Evolutionary conservation across 2,888 invertebrate species (phyloP), one percentile per base, ranked within the genome.

Genomic region (Dasysyrphus albostriatus): DNA sequence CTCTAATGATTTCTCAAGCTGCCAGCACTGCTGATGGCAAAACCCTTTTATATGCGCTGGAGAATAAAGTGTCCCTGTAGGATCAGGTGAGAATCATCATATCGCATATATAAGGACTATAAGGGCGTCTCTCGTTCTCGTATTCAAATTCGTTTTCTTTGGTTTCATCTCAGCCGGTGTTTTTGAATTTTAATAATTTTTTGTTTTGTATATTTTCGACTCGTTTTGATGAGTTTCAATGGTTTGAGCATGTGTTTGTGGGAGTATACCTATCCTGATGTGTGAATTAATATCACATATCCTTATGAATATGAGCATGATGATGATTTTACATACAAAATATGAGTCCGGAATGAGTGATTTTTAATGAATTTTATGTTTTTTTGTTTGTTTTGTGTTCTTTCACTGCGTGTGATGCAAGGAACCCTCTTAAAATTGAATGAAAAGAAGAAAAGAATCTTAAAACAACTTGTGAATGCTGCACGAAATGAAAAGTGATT

Each of bases 1-100:
- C 87, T 83, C 63, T 83, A 87, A 83, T 82, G 83, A 87, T 87
- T 87, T 83, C 87, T 87, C 87, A 87, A 87, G 87, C 78, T 87
- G 81, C 34, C 56, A 70, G 63, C 37, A 12, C 9, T 32, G 59
- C 39, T 56, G 75, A 58, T 65, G 65, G 83, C 34, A 19, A n/a
- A 63, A 83, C 75, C 80, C 80, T 80, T 84, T 76, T 49, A 58
- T 51, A 61, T 34, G 49, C 37, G 49, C 14, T 24, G 58, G 12
- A 65, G 37, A 51, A 56, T 54, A 16, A 70, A 76, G 47, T 83
- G 72, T 74, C 65, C 65, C 59, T 67, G 42, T 63, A 65, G 58
- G 58, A 74, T 73, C 73, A 74, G 80, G 87, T 83, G 87, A 83
- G 83, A 80, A 69, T 74, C 74, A 12, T 65, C 32, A 49, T 56